Evolutionary conservation across 2,113 vertebrate species (phyloP), one percentile per base, ranked within the genome.

Genomic region (Grallaria varia): DNA sequence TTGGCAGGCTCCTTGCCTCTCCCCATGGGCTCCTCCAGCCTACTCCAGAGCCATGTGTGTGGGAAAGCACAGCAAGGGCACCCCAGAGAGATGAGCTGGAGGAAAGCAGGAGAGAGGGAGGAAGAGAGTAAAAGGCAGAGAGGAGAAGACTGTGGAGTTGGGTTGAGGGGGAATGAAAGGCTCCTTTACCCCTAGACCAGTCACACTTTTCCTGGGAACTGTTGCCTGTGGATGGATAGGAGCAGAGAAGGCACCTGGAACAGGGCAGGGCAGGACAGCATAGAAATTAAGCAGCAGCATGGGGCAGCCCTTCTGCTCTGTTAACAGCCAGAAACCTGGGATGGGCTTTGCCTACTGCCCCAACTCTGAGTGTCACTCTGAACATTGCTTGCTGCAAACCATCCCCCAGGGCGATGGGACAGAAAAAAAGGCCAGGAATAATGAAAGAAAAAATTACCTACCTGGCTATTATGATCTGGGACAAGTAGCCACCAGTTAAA

Each of bases 151-250:
- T 52, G 12, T 13, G 14, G n/a, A 77, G 19, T 8, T 2, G 1
- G 5, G 8, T 22, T 72, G 35, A 58, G 27, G 35, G 47, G 24
- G 17, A 84, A 59, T 31, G 67, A 55, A 83, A 63, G 14, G 8
- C 28, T 81, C 25, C 5, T 69, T 87, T 49, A 44, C 15, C 8
- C 13, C 8, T 16, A 81, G 31, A 42, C 8, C 10, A 24, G 39
- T 37, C 3, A 1, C 14, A 17, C 0, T 42, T 63, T 73, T 73
- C 58, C 53, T 76, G 24, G 6, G 10, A 42, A 59, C 21, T 4
- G 0, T 42, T 1, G 0, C 8, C 31, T 62, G 19, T 40, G n/a
- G 14, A 24, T 56, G n/a, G 14, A 31, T 18, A 53, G 14, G 27
- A 68, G 28, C 14, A 78, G 45, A 87, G 33, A 37, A 9, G 28